Base-by-base conservation (phyloP, 2,797 vertebrate genomes). In the Alcedo quadribrachys region DNA sequence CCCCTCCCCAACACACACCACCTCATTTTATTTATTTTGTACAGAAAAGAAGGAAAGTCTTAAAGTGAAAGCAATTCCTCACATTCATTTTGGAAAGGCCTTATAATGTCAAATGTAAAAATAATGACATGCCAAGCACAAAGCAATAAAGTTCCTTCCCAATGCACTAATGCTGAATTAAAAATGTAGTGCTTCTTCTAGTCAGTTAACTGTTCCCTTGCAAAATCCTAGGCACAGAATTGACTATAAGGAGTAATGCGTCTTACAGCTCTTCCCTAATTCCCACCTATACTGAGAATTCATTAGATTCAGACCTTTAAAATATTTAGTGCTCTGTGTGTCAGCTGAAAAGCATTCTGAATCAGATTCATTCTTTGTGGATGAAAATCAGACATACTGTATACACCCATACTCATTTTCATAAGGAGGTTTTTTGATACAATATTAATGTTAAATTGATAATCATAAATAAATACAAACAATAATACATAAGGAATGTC, bases 391-490 rank as follows among this genome's bases (percentile, higher is more conserved):
- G 96, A 98, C 98, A 98, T 97, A 98, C 97, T 97, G 98, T 98
- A 97, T 98, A 98, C 97, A 98, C 97, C 98, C 98, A 98, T 98
- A 98, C 98, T 97, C 98, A 98, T 98, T 97, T 97, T 97, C 97
- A 95, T 97, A 97, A 98, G 96, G 96, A 97, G 96, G 96, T 97
- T 94, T 81, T 98, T 96, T 97, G 97, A 98, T 98, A 98, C 96
- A 98, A 98, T 98, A 97, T 98, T 98, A 97, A 97, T 98, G 97
- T 98, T 98, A 98, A 98, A 98, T 95, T 97, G 98, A 98, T 98
- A 98, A 99, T 99, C 98, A 99, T 99, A 99, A 99, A 99, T 99
- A 99, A 99, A 99, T 99, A 99, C 98, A 99, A 98, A 96, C 96
- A 97, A 97, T 97, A 97, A 99, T 99, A 98, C 98, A 99, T 98